Base-by-base conservation (phyloP, 2,797 vertebrate genomes). In the Micromesistius poutassou region DNA sequence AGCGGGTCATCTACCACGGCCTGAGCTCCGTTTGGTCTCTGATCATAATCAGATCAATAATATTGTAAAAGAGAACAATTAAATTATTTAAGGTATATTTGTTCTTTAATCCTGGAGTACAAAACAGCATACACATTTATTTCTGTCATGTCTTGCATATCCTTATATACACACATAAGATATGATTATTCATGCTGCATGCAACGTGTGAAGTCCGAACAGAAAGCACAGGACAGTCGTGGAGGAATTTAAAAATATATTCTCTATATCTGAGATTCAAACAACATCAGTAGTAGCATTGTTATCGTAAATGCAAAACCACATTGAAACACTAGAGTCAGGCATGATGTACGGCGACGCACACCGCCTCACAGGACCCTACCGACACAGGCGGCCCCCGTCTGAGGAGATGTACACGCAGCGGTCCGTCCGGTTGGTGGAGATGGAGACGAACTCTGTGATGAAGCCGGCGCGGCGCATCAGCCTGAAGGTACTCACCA, bases 401-500 rank as follows among this genome's bases (percentile, higher is more conserved):
- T 99, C 98, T 36, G 98, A 99, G 16, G 98, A 99, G 88, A 99
- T 96, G 89, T 99, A 99, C 76, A 99, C 97, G 70, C 97, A 99
- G 83, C 98, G 96, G 85, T 99, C 98, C 0, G 95, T 95, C 86
- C 96, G 87, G 84, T 99, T 99, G 78, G 98, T 99, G 77, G 98
- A 99, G 85, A 99, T 98, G 74, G 98, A 99, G 78, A 99, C 98
- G 55, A 99, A 99, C 85, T 99, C 98, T 0, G 98, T 99, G 89
- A 99, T 97, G 30, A 98, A 99, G 50, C 98, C 97, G 0, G 97
- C 98, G 82, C 98, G 93, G 71, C 98, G 94, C 97, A 99, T 97
- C 79, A 99, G 90, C n/a, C 98, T 94, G 90, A 99, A 99, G 0
- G 98, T 99, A 90, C 87, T 94, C 80, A 99, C 96, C 71, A 99